A percentile compares a stretch with the other conserved stretches of the same genome.
Conservation (phyloP, 1,140 invertebrate species). For the Halictus rubicundus region DNA sequence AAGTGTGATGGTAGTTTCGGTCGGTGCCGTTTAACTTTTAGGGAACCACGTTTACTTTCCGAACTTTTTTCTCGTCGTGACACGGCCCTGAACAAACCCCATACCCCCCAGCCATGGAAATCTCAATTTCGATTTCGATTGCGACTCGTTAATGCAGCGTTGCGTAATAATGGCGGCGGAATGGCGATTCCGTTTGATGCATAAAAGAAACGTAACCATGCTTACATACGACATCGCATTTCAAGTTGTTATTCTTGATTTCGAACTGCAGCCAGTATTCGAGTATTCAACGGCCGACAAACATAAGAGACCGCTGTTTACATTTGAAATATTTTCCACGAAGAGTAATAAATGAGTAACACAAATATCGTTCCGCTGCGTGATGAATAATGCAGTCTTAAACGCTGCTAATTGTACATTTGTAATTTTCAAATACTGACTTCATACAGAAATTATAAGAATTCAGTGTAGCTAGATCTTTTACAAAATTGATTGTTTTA, state of each 20-base stretch:
- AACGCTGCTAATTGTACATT: no score
- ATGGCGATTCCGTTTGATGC: not conserved
- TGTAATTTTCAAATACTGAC: no score
- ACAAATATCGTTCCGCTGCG: no score
- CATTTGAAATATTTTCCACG: no score
- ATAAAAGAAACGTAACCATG: not conserved
- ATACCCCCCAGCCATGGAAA: not conserved
- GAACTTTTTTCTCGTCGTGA: slow-evolving; percentile 31
- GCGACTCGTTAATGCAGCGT: not conserved
- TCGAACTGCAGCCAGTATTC: no score
- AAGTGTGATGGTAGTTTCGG: slow-evolving; percentile 10
- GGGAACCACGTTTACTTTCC: slow-evolving; percentile 39
- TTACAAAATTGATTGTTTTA: no score
- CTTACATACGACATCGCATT: not conserved
- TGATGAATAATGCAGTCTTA: no score
- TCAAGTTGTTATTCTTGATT: not conserved
- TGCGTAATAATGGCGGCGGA: not conserved
- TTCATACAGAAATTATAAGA: no score
- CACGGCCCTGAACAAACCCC: not conserved
- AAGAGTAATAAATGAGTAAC: no score
- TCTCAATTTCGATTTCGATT: not conserved
- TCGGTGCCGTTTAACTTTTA: slow-evolving; percentile 22
- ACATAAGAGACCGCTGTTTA: no score
- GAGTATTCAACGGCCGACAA: no score
- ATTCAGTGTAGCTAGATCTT: no score